phyloP scores from a whole-genome alignment of 2,113 vertebrate genomes.

The Cyphomyrus plagiostoma region DNA sequence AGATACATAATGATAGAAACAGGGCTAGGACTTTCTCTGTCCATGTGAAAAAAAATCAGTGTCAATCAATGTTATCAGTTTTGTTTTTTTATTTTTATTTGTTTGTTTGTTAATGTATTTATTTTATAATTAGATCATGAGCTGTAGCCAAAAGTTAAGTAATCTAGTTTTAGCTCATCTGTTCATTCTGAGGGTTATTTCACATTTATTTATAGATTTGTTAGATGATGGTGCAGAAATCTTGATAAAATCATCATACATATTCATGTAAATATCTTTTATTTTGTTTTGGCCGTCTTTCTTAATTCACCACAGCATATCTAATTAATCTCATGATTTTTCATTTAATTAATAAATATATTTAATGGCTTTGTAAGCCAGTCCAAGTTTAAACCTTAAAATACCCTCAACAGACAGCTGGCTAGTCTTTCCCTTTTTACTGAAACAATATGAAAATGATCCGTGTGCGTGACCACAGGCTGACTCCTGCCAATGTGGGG shows the following conservation, averaged over 20 bases:
- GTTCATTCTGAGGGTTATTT: not conserved
- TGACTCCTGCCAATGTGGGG: not conserved
- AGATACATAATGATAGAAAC: not conserved
- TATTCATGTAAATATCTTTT: not conserved
- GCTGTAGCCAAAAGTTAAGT: not conserved
- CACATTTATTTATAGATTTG: not conserved
- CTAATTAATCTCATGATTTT: not conserved
- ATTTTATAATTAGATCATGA: not conserved
- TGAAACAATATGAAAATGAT: not conserved
- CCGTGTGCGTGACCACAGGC: not conserved
- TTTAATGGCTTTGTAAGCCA: not conserved
- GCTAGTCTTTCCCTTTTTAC: not conserved
- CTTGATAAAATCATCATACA: not conserved
- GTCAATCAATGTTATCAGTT: not conserved
- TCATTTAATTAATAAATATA: not conserved
- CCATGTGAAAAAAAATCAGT: not conserved
- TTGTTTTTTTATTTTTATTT: not conserved
- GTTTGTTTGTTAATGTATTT: not conserved
- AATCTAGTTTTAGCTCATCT: not conserved
- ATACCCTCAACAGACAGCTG: not conserved
- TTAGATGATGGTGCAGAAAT: not conserved
- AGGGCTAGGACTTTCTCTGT: not conserved
- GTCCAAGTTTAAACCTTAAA: not conserved
- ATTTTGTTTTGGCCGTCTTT: not conserved
- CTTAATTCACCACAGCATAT: not conserved